phyloP scores from a whole-genome alignment of 2,113 vertebrate genomes.

The Cochlearius cochlearius region DNA sequence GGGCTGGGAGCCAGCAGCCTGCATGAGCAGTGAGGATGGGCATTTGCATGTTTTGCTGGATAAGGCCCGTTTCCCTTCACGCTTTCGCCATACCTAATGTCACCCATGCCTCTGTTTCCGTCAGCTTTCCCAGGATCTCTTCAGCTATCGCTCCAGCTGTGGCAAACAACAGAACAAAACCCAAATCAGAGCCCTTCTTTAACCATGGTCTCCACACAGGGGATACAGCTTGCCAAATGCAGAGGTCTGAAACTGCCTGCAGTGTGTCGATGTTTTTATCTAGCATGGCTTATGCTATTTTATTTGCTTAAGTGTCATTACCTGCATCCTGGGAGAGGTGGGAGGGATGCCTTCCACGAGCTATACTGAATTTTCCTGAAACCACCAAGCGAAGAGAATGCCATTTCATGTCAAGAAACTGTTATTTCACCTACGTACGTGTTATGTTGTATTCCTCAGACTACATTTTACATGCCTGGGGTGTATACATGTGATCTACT shows the following conservation, averaged over 20 bases:
- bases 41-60: not conserved
- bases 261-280: not conserved
- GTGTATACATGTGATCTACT: not conserved
- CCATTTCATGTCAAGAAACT: not conserved
- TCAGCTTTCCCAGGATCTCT: not conserved
- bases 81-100: not conserved
- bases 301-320: slow-evolving; percentile 34
- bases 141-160: not conserved
- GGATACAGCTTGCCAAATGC: not conserved
- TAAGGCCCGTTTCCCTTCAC: not conserved
- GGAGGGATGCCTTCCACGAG: not conserved
- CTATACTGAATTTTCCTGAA: slow-evolving; percentile 2
- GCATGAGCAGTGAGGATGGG: not conserved
- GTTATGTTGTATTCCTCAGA: not conserved
- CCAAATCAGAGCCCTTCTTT: not conserved
- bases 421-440: not conserved
- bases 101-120: not conserved
- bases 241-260: not conserved
- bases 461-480: not conserved
- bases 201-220: not conserved
- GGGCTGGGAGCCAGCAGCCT: not conserved
- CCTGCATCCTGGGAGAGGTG: not conserved
- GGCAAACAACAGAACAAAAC: not conserved
- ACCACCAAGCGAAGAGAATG: not conserved
- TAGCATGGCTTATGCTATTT: not conserved